Conservation (phyloP, 2,888 invertebrate genomes). For the Hanleya hanleyi region DNA sequence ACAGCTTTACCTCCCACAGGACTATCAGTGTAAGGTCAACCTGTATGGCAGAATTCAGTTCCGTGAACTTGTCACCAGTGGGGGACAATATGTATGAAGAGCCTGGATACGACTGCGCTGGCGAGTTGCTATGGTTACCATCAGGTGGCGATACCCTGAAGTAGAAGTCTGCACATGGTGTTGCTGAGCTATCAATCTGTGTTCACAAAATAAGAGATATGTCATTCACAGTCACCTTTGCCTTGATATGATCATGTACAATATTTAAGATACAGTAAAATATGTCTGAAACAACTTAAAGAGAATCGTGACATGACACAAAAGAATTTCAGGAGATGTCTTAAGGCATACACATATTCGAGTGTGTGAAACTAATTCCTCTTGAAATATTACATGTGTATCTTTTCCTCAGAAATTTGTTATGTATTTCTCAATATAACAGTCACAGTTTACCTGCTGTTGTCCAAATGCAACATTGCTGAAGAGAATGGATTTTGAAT, state of each 20-base stretch:
- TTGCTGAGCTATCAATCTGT: constrained; percentile 64
- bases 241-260: too few species aligned
- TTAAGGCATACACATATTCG: too few species aligned
- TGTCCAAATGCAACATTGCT: constrained; percentile 67
- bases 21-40: constrained; percentile 65
- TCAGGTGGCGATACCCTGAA: constrained; percentile 43
- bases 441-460: constrained; percentile 53
- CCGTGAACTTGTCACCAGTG: constrained; percentile 13
- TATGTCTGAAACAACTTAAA: too few species aligned
- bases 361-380: too few species aligned
- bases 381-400: too few species aligned
- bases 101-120: neutral
- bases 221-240: neutral
- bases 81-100: neutral
- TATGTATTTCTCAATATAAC: neutral
- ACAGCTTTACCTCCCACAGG: constrained; percentile 63
- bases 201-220: constrained; percentile 16
- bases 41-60: constrained; percentile 58
- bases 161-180: constrained; percentile 71
- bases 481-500: too few species aligned
- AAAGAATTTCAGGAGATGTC: too few species aligned
- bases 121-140: neutral
- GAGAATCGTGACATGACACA: too few species aligned
- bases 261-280: too few species aligned
- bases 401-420: too few species aligned